Base-by-base conservation (phyloP, 37 sponge, comb jelly and placozoan genomes). In the Dysidea cf. avara region DNA sequence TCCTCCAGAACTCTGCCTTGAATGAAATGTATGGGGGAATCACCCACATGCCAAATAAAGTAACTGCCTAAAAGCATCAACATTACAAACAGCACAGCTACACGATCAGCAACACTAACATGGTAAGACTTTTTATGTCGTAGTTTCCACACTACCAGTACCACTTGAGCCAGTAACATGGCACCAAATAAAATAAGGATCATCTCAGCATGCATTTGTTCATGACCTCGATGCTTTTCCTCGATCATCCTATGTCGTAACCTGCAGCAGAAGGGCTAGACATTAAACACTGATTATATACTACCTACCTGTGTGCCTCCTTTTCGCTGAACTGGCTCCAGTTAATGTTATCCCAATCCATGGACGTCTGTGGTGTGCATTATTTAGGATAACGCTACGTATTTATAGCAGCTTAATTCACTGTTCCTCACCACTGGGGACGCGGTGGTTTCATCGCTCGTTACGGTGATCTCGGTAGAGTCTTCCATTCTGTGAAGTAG, bases 171-270 rank as follows among this genome's bases (percentile, higher is more conserved):
- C 26, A 87, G 67, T 7, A 86, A 29, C 39, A 92, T 87, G 25
- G 90, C 72, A 25, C 72, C 84, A 68, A 99, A 86, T 22, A 99
- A 73, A 34, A 95, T 89, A 20, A 99, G 74, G 20, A 95, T 66
- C 96, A 99, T 99, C 53, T 95, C 94, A 2, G 87, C 79, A 49
- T 99, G 99, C 99, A 99, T 99, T 53, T 79, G 61, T 39, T 99
- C 99, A 57, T 99, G 99, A 20, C 99, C 99, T 3, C 87, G 54
- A 74, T 99, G 99, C 54, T 95, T 88, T 77, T 89, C 83, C 38
- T 89, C 79, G 46, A 90, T 59, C 91, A 90, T 90, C 17, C 86
- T 49, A 30, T 69, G 71, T 3, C 64, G 51, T 37, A 78, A 36
- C 47, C 79, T 78, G 9, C 46, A 43, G 46, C 9, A 9, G 9